A percentile compares a stretch with the other conserved stretches of the same genome.
These are phyloP conservation scores for Scaptodrosophila lebanonensis DNA, from an alignment of 1,140 invertebrate genomes.

Conservation along the genomic window DNA sequence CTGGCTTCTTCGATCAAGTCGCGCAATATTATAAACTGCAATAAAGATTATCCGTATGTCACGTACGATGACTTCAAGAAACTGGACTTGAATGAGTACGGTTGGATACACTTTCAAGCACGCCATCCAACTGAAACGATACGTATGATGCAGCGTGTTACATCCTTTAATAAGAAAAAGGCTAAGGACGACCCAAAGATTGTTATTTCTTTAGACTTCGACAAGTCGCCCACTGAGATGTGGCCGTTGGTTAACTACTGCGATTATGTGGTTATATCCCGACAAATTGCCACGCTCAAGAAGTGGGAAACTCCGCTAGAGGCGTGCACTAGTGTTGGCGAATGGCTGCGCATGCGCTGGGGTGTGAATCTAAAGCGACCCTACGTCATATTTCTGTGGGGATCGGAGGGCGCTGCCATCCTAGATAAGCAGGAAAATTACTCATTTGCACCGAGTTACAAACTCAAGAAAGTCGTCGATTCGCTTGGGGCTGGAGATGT, in stretches of 20 bases:
- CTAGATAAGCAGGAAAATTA: slow-evolving; percentile 77
- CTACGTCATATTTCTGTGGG: slow-evolving; percentile 83
- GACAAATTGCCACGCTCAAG: slow-evolving; percentile 45
- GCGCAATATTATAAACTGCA: slow-evolving; percentile 82
- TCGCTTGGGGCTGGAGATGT: slow-evolving; percentile 83
- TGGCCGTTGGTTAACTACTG: slow-evolving; percentile 49
- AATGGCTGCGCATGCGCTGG: slow-evolving; percentile 11
- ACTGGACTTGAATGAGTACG: slow-evolving; percentile 78
- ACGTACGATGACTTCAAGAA: slow-evolving; percentile 79
- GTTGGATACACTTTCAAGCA: slow-evolving; percentile 85
- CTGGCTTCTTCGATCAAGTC: slow-evolving; percentile 79
- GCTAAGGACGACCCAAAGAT: slow-evolving; percentile 54
- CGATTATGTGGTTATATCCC: slow-evolving; percentile 83
- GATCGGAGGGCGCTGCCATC: slow-evolving; percentile 81
- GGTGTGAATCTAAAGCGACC: slow-evolving; percentile 20
- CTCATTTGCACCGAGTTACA: slow-evolving; percentile 78
- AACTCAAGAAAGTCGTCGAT: slow-evolving; percentile 79
- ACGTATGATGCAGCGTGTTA: slow-evolving; percentile 80
- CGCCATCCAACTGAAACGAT: slow-evolving; percentile 79
- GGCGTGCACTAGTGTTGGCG: slow-evolving; percentile 21
- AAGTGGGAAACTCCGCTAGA: slow-evolving; percentile 17
- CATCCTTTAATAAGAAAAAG: slow-evolving; percentile 80
- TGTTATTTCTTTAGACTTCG: slow-evolving; percentile 81
- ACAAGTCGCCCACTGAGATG: slow-evolving; percentile 77
- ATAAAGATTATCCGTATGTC: slow-evolving; percentile 81